Base-by-base conservation (phyloP, 2,888 invertebrate species). In the Drosophila infuscata region DNA sequence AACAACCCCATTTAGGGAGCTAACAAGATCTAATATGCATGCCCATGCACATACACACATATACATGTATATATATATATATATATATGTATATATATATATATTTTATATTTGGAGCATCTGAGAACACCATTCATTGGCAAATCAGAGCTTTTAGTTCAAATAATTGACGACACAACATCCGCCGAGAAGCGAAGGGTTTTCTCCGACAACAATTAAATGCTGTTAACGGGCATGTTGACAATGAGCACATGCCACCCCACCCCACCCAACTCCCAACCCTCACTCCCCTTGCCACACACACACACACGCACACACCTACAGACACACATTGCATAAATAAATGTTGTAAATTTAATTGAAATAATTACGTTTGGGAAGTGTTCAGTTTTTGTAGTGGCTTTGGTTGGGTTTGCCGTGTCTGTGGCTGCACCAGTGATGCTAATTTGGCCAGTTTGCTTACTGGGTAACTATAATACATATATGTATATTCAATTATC, bases 341-440 rank as follows among this genome's bases (percentile, higher is more conserved):
- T 70, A 75, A 79, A 79, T 79, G 64, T 70, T 64, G 70, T 54
- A 75, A 79, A 79, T 70, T 82, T 82, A 82, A 82, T 82, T 82
- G 70, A 79, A 82, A 82, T 75, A 79, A 79, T 74, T 74, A 63
- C 63, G 58, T 70, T 68, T 69, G 48, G 41, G 29, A 30, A n/a
- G 41, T 57, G 17, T 15, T 56, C 72, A 49, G 60, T 49, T 51
- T 35, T 38, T 29, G 49, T 29, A 48, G 36, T 36, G 63, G 56
- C 57, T 46, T 41, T 36, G 8, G 70, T 54, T 67, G 17, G n/a
- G n/a, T 15, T 49, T 35, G 32, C 38, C 38, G 41, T 70, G 70
- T 59, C 43, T 59, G 38, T 53, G 46, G 36, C 52, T 48, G 63
- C 59, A 52, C 56, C 56, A 57, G 46, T 32, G 71, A 61, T 38